Conservation (phyloP, 1,140 invertebrate species). For the Bombus waltoni region DNA sequence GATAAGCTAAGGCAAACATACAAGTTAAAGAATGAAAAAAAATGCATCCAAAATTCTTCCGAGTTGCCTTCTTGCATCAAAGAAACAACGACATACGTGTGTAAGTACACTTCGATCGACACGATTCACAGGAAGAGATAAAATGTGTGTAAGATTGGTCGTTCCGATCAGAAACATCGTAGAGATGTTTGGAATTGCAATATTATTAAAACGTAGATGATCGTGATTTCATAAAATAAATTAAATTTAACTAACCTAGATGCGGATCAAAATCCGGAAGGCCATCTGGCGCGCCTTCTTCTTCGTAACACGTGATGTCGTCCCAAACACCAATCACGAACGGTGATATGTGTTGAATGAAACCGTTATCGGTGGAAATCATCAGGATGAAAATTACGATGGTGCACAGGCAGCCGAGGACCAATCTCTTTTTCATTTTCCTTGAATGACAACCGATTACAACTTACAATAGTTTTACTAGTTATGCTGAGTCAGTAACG, state of each 20-base stretch:
- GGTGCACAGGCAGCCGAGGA: slow-evolving; percentile 60
- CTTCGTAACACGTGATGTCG: slow-evolving; percentile 74
- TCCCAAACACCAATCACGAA: slow-evolving; percentile 45
- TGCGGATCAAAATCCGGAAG: slow-evolving; percentile 63
- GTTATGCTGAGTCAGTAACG: neutral
- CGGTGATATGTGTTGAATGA: slow-evolving; percentile 60
- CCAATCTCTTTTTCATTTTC: slow-evolving; percentile 69
- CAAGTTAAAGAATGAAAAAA: no score
- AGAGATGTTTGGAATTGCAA: no score
- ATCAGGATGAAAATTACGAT: slow-evolving; percentile 67
- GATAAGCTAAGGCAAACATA: no score
- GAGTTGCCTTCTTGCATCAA: no score
- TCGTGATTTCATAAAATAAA: neutral
- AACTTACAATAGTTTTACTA: neutral
- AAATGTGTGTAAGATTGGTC: no score
- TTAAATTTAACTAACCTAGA: slow-evolving; percentile 35
- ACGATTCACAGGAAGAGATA: no score
- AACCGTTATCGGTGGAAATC: slow-evolving; percentile 61
- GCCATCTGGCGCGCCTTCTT: slow-evolving; percentile 42
- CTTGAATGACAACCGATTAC: neutral
- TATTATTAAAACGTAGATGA: neutral
- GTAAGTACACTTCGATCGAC: no score
- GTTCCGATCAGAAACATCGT: no score
- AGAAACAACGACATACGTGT: no score
- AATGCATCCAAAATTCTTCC: no score